These are phyloP conservation scores for Philaethria dido DNA, from an alignment of 2,888 invertebrate species.

Conservation along the genomic window DNA sequence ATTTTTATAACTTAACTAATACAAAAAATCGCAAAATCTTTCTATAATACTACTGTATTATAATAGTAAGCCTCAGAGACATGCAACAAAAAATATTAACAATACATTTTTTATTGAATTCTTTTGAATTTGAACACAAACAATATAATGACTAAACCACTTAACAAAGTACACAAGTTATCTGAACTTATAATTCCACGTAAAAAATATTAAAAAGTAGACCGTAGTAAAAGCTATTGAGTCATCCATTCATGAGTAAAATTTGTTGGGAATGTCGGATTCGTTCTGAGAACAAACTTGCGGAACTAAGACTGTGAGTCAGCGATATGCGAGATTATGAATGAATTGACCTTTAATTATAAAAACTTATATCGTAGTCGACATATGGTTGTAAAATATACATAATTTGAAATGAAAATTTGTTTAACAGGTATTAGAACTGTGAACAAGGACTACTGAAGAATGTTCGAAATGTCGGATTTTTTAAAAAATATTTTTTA, in stretches of 20 bases:
- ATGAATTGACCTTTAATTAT: constrained; percentile 6
- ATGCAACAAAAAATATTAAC: no score
- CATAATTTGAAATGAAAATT: no score
- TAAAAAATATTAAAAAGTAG: constrained; percentile 40
- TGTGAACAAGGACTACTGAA: no score
- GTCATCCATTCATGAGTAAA: constrained; percentile 48
- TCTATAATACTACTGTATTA: no score
- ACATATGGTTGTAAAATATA: not conserved
- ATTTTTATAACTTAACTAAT: no score
- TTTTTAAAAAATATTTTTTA: no score
- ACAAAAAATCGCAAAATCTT: no score
- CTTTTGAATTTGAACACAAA: not conserved
- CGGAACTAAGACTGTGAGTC: constrained; percentile 44
- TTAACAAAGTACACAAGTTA: not conserved
- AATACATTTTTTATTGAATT: not conserved
- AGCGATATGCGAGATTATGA: constrained; percentile 1
- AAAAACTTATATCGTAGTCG: not conserved
- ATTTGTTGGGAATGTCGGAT: constrained; percentile 51
- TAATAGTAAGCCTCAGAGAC: no score
- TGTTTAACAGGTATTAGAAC: no score
- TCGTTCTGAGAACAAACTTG: constrained; percentile 50
- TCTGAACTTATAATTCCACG: constrained; percentile 12
- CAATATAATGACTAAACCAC: not conserved
- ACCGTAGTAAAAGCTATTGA: constrained; percentile 47
- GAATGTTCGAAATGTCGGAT: no score